Evolutionary conservation across 2,113 vertebrate genomes (phyloP).

Genomic region (Rhinogobius similis): DNA sequence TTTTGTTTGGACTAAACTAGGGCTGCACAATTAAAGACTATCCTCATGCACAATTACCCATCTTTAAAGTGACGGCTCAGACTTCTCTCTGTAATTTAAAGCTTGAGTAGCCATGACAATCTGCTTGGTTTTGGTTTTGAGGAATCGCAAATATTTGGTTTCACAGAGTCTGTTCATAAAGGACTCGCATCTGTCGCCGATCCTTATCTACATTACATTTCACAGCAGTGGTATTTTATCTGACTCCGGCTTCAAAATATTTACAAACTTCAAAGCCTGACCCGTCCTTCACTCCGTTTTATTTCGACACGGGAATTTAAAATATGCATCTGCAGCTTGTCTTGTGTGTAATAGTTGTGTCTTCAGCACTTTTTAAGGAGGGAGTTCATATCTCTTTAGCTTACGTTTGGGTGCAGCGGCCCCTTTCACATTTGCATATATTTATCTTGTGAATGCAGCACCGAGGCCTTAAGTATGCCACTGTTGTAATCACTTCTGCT

Average conservation of each 20-base stretch:
- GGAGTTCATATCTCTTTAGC: constrained; percentile 14
- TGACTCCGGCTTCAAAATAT: neutral
- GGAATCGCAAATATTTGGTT: neutral
- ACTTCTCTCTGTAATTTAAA: neutral
- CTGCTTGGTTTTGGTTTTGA: neutral
- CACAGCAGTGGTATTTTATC: neutral
- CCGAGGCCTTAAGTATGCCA: constrained; percentile 39
- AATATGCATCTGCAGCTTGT: neutral
- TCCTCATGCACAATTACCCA: neutral
- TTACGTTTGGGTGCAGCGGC: constrained; percentile 21
- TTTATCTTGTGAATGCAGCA: constrained; percentile 34
- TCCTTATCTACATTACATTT: neutral
- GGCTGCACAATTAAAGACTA: no score
- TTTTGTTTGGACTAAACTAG: no score
- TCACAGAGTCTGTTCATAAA: neutral
- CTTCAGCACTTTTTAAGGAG: constrained; percentile 5
- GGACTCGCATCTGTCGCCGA: neutral
- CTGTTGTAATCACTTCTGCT: constrained; percentile 44
- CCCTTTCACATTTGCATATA: constrained; percentile 14
- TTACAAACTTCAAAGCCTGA: constrained; percentile 14
- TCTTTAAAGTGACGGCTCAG: neutral
- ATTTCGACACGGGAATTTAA: neutral
- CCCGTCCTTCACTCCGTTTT: constrained; percentile 3
- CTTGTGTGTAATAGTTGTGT: constrained; percentile 16
- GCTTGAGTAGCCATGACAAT: neutral